phyloP scores from a whole-genome alignment of 2,888 invertebrate genomes.

The Petrolisthes manimaculis region DNA sequence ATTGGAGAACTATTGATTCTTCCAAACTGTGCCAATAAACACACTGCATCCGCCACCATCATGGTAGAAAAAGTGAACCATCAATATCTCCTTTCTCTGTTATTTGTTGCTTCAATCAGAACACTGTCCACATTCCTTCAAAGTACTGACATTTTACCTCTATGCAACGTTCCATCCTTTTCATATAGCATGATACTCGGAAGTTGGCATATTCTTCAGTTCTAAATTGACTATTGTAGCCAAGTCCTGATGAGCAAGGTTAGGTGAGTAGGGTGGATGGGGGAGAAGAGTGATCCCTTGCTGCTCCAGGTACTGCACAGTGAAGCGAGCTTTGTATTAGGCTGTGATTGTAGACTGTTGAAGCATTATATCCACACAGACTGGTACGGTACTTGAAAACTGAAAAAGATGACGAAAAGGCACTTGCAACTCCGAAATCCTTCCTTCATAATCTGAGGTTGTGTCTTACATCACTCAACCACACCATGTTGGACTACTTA shows the following conservation, averaged over 20 bases:
- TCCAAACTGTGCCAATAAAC: too few species aligned
- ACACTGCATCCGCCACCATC: too few species aligned
- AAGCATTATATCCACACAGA: conserved; percentile 16
- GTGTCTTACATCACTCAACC: background rate
- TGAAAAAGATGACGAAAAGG: too few species aligned
- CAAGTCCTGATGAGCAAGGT: conserved; percentile 37
- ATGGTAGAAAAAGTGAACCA: too few species aligned
- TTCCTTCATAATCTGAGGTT: background rate
- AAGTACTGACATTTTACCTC: background rate
- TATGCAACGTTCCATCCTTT: conserved; percentile 23
- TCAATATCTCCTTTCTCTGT: too few species aligned
- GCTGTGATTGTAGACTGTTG: conserved; percentile 35
- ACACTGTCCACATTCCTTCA: conserved; percentile 23
- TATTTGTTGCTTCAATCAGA: background rate
- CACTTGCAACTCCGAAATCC: background rate
- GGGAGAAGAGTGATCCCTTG: conserved; percentile 32
- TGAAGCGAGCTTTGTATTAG: conserved; percentile 23
- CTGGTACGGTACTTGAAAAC: conserved; percentile 27
- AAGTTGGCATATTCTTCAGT: background rate
- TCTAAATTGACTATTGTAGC: conserved; percentile 28
- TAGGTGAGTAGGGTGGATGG: conserved; percentile 42
- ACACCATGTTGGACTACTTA: conserved; percentile 23
- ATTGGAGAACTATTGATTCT: too few species aligned
- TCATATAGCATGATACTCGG: background rate
- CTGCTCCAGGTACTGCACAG: conserved; percentile 39